Evolutionary conservation across 2,888 invertebrate genomes (phyloP), one percentile per base, ranked within the genome.

Genomic region (Epirrhoe tristata): DNA sequence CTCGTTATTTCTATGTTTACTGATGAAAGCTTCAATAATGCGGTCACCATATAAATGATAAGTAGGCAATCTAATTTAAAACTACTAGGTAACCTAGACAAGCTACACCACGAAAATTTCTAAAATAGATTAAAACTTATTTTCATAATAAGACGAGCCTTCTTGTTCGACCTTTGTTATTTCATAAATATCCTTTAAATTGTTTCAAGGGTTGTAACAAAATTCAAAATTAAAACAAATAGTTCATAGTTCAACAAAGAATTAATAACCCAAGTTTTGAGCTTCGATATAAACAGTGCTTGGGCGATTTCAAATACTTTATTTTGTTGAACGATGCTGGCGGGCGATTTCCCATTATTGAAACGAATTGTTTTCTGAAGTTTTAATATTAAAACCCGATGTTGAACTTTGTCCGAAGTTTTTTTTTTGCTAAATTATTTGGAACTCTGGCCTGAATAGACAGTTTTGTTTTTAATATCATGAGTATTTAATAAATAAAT

Each of bases 291-390:
- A 88, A 88, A 87, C 81, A 83, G 82, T 78, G 82, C 88, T 80
- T 74, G 79, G 80, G 81, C 75, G 77, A 85, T 78, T 86, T 83
- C 81, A 84, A 88, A 88, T 87, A 87, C 84, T 89, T 89, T 88
- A 88, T 88, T 88, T 89, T 87, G 83, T 82, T 82, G 79, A 78
- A 78, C 80, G 78, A 74, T 78, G 84, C 86, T 83, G 78, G 83
- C 83, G 86, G 86, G 82, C 83, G 85, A 81, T 85, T 84, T 85
- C 81, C 84, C 86, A 87, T 88, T 88, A 88, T 87, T 89, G 84
- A 88, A 89, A 85, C 85, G 85, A 89, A 89, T 88, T 89, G 89
- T 89, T 89, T 87, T 87, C 83, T 81, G 75, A 88, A 89, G 82
- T 88, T 89, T 86, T 86, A 85, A 85, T 87, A 88, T 88, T 87